Conservation (phyloP, 2,113 vertebrate species). For the Oryzias curvinotus region DNA sequence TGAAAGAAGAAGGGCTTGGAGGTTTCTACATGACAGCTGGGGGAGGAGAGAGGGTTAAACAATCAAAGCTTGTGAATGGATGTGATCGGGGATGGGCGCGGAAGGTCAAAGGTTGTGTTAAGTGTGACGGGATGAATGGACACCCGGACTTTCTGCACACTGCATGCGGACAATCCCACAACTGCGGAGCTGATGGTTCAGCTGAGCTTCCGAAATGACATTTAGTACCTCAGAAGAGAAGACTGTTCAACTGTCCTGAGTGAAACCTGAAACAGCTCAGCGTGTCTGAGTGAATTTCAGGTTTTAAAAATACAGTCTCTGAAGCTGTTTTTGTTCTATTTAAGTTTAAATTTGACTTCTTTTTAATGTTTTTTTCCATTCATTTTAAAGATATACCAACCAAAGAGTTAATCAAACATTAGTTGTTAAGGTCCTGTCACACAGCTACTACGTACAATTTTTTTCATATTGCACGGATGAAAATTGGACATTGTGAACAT, state of each 20-base stretch:
- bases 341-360: no score
- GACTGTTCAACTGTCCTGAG: constrained; percentile 27
- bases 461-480: no score
- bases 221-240: constrained; percentile 48
- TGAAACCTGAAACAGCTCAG: constrained; percentile 40
- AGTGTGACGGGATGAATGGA: constrained; percentile 45
- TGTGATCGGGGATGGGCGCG: constrained; percentile 18
- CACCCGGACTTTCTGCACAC: constrained; percentile 45
- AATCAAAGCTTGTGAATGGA: constrained; percentile 59
- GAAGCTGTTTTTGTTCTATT: background rate
- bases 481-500: no score
- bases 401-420: no score
- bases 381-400: no score
- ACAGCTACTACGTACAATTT: no score
- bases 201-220: constrained; percentile 55
- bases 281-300: background rate
- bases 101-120: constrained; percentile 55
- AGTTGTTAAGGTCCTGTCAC: no score
- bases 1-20: constrained; percentile 26
- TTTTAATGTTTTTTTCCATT: no score
- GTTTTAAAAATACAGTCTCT: background rate
- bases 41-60: constrained; percentile 54
- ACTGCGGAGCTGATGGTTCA: constrained; percentile 39
- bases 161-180: constrained; percentile 38
- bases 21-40: constrained; percentile 45